Conservation (phyloP, 2,113 vertebrate genomes). For the Pedionomus torquatus region DNA sequence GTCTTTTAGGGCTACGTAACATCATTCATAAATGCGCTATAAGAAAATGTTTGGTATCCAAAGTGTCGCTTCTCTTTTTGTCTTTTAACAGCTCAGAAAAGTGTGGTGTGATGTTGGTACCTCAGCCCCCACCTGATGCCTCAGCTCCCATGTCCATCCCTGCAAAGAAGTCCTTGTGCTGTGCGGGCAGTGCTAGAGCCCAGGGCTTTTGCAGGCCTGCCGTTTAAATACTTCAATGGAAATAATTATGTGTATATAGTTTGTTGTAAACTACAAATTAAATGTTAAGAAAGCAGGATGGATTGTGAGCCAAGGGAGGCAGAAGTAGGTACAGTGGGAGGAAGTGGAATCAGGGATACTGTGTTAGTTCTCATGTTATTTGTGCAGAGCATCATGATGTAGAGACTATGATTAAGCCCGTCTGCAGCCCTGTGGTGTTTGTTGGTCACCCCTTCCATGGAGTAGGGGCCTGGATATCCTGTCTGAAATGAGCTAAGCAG, state of each 20-base stretch:
- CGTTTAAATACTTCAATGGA: neutral
- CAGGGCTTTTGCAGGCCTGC: neutral
- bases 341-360: neutral
- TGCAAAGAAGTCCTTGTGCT: neutral
- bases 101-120: neutral
- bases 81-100: neutral
- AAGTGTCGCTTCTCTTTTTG: slow-evolving; percentile 5
- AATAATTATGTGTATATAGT: accelerated
- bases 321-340: neutral
- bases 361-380: neutral
- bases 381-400: neutral
- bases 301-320: neutral
- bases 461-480: accelerated
- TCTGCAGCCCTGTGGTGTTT: neutral
- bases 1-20: neutral
- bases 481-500: neutral
- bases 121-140: neutral
- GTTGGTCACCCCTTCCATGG: accelerated
- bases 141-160: neutral
- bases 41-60: neutral
- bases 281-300: neutral
- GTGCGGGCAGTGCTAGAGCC: neutral
- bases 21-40: neutral
- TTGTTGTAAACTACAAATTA: neutral
- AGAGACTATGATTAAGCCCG: too few relatives aligned